Conservation (phyloP, 2,888 invertebrate genomes). For the Tethea ocularis region DNA sequence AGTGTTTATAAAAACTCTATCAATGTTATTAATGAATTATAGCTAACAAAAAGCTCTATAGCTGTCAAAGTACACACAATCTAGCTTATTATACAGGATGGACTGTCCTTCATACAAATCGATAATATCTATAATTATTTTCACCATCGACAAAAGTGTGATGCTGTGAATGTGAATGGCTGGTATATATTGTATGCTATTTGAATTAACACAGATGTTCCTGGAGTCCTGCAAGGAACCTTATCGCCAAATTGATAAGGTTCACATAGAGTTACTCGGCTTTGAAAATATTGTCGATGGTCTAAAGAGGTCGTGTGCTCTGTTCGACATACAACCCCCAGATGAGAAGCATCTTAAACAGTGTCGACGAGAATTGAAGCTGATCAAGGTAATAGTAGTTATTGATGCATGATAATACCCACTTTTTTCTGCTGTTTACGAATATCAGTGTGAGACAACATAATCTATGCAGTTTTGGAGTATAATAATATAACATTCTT, state of each 20-base stretch:
- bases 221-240: constrained; percentile 86
- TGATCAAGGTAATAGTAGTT: constrained; percentile 84
- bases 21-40: too few relatives aligned
- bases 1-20: not conserved
- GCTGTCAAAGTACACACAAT: too few relatives aligned
- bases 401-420: not conserved
- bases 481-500: too few relatives aligned
- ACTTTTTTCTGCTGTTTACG: not conserved
- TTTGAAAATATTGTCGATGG: constrained; percentile 88
- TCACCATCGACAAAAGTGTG: not conserved
- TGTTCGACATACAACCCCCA: constrained; percentile 94
- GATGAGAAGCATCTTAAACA: constrained; percentile 91
- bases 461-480: too few relatives aligned
- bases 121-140: not conserved
- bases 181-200: not conserved
- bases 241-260: constrained; percentile 87
- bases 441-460: too few relatives aligned
- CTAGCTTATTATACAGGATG: too few relatives aligned
- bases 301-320: constrained; percentile 88
- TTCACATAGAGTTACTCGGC: constrained; percentile 85
- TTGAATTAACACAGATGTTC: constrained; percentile 75
- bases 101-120: too few relatives aligned
- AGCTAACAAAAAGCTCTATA: too few relatives aligned
- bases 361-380: constrained; percentile 90
- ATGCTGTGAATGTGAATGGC: not conserved